Base-by-base conservation (phyloP, 1,140 invertebrate genomes). In the Anastrepha obliqua region DNA sequence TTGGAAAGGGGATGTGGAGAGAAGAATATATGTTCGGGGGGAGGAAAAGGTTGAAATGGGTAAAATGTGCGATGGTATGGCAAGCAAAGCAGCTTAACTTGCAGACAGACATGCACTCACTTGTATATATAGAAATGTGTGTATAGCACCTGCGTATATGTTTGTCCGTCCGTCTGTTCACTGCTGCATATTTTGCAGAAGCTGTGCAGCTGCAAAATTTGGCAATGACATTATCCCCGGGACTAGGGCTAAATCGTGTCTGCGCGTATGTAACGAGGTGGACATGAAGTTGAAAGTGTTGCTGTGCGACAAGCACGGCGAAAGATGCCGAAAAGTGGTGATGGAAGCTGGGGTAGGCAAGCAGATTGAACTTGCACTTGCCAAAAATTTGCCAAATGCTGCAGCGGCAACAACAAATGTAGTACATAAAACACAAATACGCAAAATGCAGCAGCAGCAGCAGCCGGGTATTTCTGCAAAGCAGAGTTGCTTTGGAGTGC, bases 191-290 rank as follows among this genome's bases (percentile, higher is more conserved):
- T 9, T 42, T 51, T 81, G 47, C 74, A 81, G 74, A 81, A 81
- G 44, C 58, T 86, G 58, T 86, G 85, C 39, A 62, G 51, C 20
- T 62, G 55, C 58, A 60, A 60, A 86, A 87, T 87, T 87, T 87
- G 86, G 64, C 86, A 87, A 87, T 87, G 86, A 87, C 86, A 87
- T 87, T 87, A 87, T 87, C 62, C 86, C 86, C 62, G 86, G 65
- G 65, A 87, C 58, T 87, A 15, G 44, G 39, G 42, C 86, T 51
- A 87, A 65, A 86, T 59, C 42, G n/a, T 81, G 47, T 20, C 74
- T 81, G 74, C 74, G 11, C n/a, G 17, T 20, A 47, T n/a, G 74
- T n/a, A 9, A 51, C 17, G 6, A 81, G 74, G 9, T 8, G n/a
- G 8, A 5, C 47, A 55, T 3, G 5, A 39, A 39, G 29, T 67